Base-by-base conservation (phyloP, 2,797 vertebrate genomes). In the Takifugu ocellatus region DNA sequence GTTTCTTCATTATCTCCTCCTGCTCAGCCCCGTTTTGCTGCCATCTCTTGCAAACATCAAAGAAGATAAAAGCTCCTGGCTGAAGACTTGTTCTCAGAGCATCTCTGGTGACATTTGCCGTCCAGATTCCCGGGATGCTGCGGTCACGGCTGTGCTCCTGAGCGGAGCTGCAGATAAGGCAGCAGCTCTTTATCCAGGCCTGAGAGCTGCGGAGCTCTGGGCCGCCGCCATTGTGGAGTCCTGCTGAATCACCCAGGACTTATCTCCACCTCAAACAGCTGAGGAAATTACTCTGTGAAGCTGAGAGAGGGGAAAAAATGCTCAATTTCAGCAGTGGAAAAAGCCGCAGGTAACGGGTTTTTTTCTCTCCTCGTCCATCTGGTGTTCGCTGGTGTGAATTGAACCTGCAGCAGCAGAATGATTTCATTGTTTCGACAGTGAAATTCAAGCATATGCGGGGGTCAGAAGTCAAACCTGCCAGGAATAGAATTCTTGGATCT, bases 101-200 rank as follows among this genome's bases (percentile, higher is more conserved):
- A 61, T 50, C 43, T 21, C 61, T 43, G 68, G 63, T 78, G 78
- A 85, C 79, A 78, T 82, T 85, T 84, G 69, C 54, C 26, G 62
- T 57, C 44, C 77, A 56, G 64, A 51, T 51, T 70, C 62, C 56
- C 21, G 8, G 60, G 26, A 9, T 3, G 36, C 8, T 10, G 33
- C 33, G 36, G 36, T 14, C 36, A 60, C 61, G 24, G 68, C 45
- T 2, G 52, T 16, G 25, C 51, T 64, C 52, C 53, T 29, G 56
- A 64, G 69, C 57, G 59, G 52, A 33, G 55, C 49, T 11, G 27
- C 59, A 65, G 81, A 83, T 82, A 83, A 84, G 63, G 60, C 36
- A 29, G 15, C 9, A 1, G 59, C 25, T 77, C 66, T 78, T 79
- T 70, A 70, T 72, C 53, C 67, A 31, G 15, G n/a, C 45, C 69